Conservation (phyloP, 2,888 invertebrate species). For the Spilarctia lutea region DNA sequence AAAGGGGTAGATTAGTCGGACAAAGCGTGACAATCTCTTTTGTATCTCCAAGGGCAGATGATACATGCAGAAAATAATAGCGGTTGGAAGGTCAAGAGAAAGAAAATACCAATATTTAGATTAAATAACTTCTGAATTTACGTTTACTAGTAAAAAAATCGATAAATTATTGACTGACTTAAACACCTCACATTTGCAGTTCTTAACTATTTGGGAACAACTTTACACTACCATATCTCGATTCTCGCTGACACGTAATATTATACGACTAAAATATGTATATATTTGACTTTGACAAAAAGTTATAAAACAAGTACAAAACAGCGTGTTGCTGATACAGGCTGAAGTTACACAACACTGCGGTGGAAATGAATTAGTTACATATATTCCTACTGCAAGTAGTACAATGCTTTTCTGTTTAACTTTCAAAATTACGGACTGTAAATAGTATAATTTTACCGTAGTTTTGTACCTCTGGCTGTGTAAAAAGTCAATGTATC, state of each 20-base stretch:
- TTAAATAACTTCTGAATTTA: too few relatives aligned
- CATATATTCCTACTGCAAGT: constrained; percentile 36
- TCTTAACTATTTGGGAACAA: background rate
- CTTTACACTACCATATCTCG: background rate
- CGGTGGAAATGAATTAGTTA: constrained; percentile 62
- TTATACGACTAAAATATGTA: background rate
- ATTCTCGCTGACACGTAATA: background rate
- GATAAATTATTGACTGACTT: too few relatives aligned
- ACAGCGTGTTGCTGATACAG: constrained; percentile 19
- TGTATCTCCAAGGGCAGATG: too few relatives aligned
- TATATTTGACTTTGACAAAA: background rate
- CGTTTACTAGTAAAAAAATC: too few relatives aligned
- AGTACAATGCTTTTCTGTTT: constrained; percentile 3
- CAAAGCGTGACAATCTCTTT: too few relatives aligned
- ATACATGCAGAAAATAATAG: too few relatives aligned
- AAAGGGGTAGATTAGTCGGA: too few relatives aligned
- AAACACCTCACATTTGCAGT: too few relatives aligned
- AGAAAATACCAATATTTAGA: too few relatives aligned
- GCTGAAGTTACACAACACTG: constrained; percentile 68
- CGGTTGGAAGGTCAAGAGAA: too few relatives aligned
- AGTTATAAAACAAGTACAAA: constrained; percentile 19
- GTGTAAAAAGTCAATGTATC: background rate
- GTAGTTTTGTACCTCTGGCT: background rate
- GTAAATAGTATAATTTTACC: background rate
- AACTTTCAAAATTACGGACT: background rate